phyloP scores from a whole-genome alignment of 1,140 invertebrate genomes.

The Diplogasteroides magnus region DNA sequence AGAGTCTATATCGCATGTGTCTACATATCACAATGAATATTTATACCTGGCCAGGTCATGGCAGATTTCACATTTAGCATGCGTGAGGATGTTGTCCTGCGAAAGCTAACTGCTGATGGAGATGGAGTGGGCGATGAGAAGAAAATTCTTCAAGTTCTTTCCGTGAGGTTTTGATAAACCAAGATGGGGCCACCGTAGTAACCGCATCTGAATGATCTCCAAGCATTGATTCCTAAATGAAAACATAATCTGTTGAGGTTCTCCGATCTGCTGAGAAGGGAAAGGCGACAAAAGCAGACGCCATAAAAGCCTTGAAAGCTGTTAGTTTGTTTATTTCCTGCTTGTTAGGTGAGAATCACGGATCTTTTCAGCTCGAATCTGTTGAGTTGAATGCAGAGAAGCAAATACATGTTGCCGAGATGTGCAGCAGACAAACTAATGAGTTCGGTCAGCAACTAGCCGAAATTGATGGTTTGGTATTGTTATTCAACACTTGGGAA shows the following conservation, averaged over 20 bases:
- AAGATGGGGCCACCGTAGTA: no score
- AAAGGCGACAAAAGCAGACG: not conserved
- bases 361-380: conserved; percentile 12
- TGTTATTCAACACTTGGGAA: not conserved
- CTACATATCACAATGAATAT: no score
- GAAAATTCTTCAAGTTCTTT: conserved; percentile 10
- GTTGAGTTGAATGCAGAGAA: conserved; percentile 21
- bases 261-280: conserved; percentile 8
- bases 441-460: conserved; percentile 3
- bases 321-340: conserved; percentile 1
- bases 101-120: conserved; percentile 30
- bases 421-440: conserved; percentile 3
- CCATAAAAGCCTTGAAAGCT: conserved; percentile 13
- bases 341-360: not conserved
- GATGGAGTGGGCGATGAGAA: conserved; percentile 29
- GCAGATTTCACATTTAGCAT: conserved; percentile 13
- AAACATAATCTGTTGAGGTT: no score
- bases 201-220: no score
- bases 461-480: conserved; percentile 1
- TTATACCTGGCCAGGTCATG: conserved; percentile 1
- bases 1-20: no score
- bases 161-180: no score
- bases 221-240: no score
- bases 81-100: conserved; percentile 24
- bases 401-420: conserved; percentile 5